Conservation (phyloP, 2,888 invertebrate species). For the Rhyacophila evoluta region DNA sequence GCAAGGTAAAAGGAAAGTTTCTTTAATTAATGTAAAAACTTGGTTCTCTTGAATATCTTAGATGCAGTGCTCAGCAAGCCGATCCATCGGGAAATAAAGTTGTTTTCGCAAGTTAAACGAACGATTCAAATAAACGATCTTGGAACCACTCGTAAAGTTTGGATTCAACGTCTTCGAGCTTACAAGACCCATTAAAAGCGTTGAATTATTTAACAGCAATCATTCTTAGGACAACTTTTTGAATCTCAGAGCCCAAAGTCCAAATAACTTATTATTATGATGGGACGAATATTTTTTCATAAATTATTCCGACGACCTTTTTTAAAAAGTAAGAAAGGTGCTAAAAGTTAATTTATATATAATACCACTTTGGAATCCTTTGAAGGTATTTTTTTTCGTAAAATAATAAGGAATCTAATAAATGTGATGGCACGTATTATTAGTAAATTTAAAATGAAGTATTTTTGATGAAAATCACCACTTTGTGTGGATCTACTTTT, state of each 20-base stretch:
- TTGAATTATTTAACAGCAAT: constrained; percentile 49
- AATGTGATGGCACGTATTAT: no score
- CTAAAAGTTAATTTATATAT: no score
- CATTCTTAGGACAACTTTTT: constrained; percentile 27
- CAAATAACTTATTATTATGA: not conserved
- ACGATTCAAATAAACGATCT: constrained; percentile 51
- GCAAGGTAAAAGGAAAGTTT: constrained; percentile 34
- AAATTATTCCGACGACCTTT: not conserved
- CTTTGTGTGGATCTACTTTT: no score
- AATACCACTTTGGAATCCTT: not conserved
- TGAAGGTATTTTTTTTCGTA: not conserved
- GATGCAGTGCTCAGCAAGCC: constrained; percentile 24
- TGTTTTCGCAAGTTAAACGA: constrained; percentile 47
- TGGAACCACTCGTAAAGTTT: constrained; percentile 46
- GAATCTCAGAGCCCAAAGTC: not conserved
- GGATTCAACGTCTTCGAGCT: constrained; percentile 32
- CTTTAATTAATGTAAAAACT: constrained; percentile 52
- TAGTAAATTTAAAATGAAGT: no score
- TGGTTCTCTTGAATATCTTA: constrained; percentile 29
- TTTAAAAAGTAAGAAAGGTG: no score
- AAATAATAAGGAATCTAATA: no score
- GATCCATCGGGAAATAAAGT: constrained; percentile 25
- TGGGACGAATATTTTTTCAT: not conserved
- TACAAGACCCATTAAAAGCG: constrained; percentile 47
- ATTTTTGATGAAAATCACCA: no score